A percentile compares a stretch with the other conserved stretches of the same genome.
Conservation (phyloP, 1,140 invertebrate species). For the Stegodyphus mimosarum region DNA sequence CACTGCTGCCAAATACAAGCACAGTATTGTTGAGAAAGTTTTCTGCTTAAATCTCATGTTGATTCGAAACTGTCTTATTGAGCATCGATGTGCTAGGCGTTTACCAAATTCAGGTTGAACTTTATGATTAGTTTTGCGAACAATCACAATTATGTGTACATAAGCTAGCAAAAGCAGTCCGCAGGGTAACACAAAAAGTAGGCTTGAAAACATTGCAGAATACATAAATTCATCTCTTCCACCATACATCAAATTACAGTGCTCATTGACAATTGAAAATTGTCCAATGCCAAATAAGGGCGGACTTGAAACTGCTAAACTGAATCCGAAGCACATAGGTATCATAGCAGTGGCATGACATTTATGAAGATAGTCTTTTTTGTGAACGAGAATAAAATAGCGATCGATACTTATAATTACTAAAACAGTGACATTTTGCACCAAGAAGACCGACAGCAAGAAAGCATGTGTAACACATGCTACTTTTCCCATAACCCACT, state of each 20-base stretch:
- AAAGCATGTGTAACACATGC: slow-evolving; percentile 10
- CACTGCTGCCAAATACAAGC: slow-evolving; percentile 6
- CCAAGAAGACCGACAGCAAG: slow-evolving; percentile 1
- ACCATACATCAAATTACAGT: background rate
- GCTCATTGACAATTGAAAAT: background rate
- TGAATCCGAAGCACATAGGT: background rate
- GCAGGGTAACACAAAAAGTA: slow-evolving; percentile 26
- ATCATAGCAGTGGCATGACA: background rate
- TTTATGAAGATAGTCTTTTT: background rate
- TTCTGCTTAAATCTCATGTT: slow-evolving; percentile 31
- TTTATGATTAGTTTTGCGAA: background rate
- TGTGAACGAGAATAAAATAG: slow-evolving; percentile 25
- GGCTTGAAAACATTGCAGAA: slow-evolving; percentile 14
- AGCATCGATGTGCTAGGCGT: background rate
- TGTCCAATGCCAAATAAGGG: slow-evolving; percentile 28
- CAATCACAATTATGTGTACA: slow-evolving; percentile 2
- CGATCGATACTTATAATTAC: slow-evolving; percentile 39
- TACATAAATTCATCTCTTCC: slow-evolving; percentile 3
- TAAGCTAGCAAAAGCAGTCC: slow-evolving; percentile 26
- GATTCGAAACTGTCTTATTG: background rate
- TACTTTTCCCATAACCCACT: slow-evolving; percentile 15
- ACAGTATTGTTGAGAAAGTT: slow-evolving; percentile 34
- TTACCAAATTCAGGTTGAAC: slow-evolving; percentile 3
- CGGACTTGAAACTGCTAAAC: background rate
- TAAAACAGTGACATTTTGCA: slow-evolving; percentile 14